These are phyloP conservation scores for Acanthornis magna DNA, from an alignment of 2,797 vertebrate species.

Conservation along the genomic window DNA sequence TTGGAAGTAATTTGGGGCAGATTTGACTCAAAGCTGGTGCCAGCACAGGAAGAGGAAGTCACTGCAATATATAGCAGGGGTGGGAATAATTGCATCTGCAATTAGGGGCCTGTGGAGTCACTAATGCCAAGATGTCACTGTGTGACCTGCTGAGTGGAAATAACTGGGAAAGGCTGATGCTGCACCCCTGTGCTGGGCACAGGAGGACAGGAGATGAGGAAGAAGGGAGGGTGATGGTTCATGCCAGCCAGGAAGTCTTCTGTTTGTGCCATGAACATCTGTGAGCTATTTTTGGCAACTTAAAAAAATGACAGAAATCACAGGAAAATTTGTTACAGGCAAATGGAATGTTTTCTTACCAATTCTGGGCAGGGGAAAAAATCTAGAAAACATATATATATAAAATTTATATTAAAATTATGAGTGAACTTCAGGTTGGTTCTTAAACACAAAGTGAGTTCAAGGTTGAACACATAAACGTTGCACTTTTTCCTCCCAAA, in stretches of 20 bases:
- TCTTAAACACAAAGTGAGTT: background rate
- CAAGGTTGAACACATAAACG: background rate
- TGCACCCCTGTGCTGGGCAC: background rate
- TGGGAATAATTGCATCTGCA: background rate
- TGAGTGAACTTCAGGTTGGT: accelerated
- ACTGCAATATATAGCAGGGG: background rate
- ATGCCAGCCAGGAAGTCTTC: background rate
- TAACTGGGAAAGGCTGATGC: background rate
- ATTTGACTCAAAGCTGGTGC: background rate
- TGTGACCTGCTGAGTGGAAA: background rate
- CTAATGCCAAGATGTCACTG: background rate
- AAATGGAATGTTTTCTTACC: background rate
- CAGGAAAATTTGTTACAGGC: background rate
- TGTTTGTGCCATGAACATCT: background rate
- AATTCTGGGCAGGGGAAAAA: background rate
- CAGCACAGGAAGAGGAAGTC: background rate
- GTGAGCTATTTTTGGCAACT: background rate
- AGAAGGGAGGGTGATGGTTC: background rate
- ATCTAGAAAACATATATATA: background rate
- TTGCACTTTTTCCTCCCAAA: background rate
- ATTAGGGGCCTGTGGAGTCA: background rate
- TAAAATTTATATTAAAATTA: background rate
- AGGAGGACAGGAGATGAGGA: background rate
- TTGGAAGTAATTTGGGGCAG: background rate
- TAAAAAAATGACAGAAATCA: no score